These are phyloP conservation scores for Cardiocondyla obscurior DNA, from an alignment of 1,140 invertebrate species.

Conservation along the genomic window DNA sequence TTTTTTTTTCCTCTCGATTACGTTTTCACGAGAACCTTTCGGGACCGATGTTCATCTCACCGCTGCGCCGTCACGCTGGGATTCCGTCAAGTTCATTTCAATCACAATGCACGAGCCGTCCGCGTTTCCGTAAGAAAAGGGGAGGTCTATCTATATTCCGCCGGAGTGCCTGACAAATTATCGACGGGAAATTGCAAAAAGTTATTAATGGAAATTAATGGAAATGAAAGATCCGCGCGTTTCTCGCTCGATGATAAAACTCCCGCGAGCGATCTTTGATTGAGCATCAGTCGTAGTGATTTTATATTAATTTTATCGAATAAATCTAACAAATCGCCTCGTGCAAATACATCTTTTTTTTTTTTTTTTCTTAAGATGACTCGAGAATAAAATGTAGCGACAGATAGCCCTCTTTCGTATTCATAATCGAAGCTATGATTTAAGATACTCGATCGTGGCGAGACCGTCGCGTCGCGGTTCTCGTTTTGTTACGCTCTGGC, in stretches of 20 bases:
- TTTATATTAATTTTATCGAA: background rate
- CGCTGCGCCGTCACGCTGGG: background rate
- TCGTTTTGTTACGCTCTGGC: conserved; percentile 15
- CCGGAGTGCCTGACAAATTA: background rate
- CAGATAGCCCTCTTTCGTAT: background rate
- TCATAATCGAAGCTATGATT: conserved; percentile 39
- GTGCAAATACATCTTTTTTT: too few relatives aligned
- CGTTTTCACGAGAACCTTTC: conserved; percentile 14
- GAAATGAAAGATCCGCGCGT: background rate
- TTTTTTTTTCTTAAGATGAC: too few relatives aligned
- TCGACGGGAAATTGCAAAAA: background rate
- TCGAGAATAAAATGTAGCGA: conserved; percentile 2
- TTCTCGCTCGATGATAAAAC: background rate
- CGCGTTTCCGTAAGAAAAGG: background rate
- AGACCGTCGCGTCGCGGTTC: background rate
- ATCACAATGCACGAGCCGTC: background rate
- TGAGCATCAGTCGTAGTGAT: background rate
- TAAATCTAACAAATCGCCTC: background rate
- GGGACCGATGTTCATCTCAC: background rate
- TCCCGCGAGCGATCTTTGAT: background rate
- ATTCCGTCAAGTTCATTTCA: conserved; percentile 10
- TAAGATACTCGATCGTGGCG: conserved; percentile 1
- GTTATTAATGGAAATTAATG: background rate
- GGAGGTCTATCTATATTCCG: conserved; percentile 1
- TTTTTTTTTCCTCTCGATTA: conserved; percentile 49